Percentiles rank a stretch among this genome's conserved stretches.
These are phyloP conservation scores for Drosophila orosa DNA, from an alignment of 1,140 invertebrate species.

Conservation along the genomic window DNA sequence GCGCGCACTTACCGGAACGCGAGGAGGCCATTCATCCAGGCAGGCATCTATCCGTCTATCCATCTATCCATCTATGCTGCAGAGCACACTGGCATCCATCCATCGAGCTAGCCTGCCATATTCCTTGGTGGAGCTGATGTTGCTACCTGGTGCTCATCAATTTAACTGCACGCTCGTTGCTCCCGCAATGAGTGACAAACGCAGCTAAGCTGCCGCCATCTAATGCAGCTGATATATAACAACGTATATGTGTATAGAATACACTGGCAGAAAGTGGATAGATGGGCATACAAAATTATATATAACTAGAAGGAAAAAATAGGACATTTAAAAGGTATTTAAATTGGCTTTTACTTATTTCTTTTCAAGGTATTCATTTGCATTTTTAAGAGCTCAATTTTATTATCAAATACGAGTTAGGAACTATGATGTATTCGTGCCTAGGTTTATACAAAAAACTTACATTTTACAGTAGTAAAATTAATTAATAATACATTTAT, in stretches of 20 bases:
- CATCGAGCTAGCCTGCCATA: conserved; percentile 14
- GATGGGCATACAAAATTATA: accelerated
- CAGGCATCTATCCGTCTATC: conserved; percentile 31
- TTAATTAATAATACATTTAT: background rate
- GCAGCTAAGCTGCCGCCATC: conserved; percentile 59
- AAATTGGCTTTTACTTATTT: background rate
- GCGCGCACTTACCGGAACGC: conserved; percentile 72
- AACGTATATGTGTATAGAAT: conserved; percentile 24
- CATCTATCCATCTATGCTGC: conserved; percentile 9
- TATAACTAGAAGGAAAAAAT: background rate
- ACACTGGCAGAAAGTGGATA: conserved; percentile 12
- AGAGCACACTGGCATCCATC: conserved; percentile 10
- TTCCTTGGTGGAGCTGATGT: conserved; percentile 21
- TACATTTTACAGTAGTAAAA: too few relatives aligned
- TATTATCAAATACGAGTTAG: too few relatives aligned
- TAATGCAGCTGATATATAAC: conserved; percentile 71
- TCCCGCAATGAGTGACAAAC: conserved; percentile 64
- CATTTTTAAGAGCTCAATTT: background rate
- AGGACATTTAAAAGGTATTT: background rate
- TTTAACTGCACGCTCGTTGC: conserved; percentile 72
- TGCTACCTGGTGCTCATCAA: conserved; percentile 76
- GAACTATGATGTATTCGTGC: too few relatives aligned
- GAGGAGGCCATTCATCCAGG: conserved; percentile 61
- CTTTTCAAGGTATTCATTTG: background rate
- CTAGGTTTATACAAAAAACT: too few relatives aligned